These are phyloP conservation scores for Lasiurus cinereus DNA, from an alignment of 2,113 vertebrate species.

Conservation along the genomic window DNA sequence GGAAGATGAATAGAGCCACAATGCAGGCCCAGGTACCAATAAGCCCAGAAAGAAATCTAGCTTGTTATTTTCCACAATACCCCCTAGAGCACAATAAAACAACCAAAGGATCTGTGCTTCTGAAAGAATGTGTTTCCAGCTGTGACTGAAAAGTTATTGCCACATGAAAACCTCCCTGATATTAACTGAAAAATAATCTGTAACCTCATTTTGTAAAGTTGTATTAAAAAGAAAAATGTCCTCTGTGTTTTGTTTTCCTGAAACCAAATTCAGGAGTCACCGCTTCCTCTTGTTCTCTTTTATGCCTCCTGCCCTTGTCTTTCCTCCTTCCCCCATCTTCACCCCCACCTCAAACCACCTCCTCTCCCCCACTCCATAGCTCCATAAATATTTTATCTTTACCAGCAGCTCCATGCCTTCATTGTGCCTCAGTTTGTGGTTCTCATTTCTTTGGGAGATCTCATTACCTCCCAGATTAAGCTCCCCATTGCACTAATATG, in stretches of 20 bases:
- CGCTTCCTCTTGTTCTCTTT: not conserved
- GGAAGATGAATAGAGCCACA: not conserved
- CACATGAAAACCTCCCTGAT: not conserved
- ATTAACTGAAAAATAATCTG: conserved; percentile 36
- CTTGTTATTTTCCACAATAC: conserved; percentile 18
- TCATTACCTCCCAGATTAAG: conserved; percentile 41
- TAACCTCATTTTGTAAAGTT: not conserved
- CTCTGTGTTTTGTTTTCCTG: conserved; percentile 7
- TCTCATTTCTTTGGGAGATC: conserved; percentile 54
- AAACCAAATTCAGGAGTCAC: not conserved
- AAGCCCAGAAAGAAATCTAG: not conserved
- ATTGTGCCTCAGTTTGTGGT: not conserved
- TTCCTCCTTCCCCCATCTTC: too few species aligned
- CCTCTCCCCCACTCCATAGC: not conserved
- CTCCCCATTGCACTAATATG: not conserved
- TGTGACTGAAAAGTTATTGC: not conserved
- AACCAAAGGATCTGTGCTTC: not conserved
- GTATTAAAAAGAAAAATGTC: not conserved
- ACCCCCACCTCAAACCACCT: accelerated
- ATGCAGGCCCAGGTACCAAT: not conserved
- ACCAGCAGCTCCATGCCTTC: not conserved
- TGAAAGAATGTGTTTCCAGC: not conserved
- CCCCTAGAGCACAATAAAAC: not conserved
- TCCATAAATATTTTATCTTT: not conserved
- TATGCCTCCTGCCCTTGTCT: not conserved